Conservation (phyloP, 2,113 vertebrate species). For the Clarias batrachus region DNA sequence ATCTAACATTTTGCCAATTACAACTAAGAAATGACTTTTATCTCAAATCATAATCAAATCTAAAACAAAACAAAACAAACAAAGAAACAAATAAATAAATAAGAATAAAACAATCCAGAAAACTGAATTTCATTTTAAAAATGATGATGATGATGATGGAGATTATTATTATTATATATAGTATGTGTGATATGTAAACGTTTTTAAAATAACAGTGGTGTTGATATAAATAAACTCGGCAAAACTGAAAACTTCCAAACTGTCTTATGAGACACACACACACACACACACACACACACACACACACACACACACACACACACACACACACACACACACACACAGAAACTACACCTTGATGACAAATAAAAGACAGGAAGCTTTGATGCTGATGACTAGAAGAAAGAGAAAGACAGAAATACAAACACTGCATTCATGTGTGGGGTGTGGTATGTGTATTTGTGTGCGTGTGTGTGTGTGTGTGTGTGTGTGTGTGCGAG, state of each 20-base stretch:
- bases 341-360: not conserved
- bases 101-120: not conserved
- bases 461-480: slow-evolving; percentile 21
- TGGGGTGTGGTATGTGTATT: not conserved
- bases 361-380: slow-evolving; percentile 28
- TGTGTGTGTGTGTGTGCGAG: not conserved
- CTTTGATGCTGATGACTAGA: slow-evolving; percentile 33
- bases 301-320: slow-evolving; percentile 30
- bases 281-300: not conserved
- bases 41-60: not conserved
- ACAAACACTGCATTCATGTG: slow-evolving; percentile 33
- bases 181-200: slow-evolving; percentile 4
- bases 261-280: not conserved
- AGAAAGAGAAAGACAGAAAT: slow-evolving; percentile 20
- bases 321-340: not conserved
- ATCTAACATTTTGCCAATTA: too few species aligned
- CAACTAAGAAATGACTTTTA: not conserved
- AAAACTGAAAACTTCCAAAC: not conserved
- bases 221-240: not conserved
- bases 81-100: not conserved
- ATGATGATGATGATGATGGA: not conserved
- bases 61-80: not conserved
- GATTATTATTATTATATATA: not conserved
- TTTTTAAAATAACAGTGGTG: slow-evolving; percentile 12
- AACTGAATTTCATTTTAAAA: not conserved